These are phyloP conservation scores for Autographa pulchrina DNA, from an alignment of 2,888 invertebrate genomes.

Conservation along the genomic window DNA sequence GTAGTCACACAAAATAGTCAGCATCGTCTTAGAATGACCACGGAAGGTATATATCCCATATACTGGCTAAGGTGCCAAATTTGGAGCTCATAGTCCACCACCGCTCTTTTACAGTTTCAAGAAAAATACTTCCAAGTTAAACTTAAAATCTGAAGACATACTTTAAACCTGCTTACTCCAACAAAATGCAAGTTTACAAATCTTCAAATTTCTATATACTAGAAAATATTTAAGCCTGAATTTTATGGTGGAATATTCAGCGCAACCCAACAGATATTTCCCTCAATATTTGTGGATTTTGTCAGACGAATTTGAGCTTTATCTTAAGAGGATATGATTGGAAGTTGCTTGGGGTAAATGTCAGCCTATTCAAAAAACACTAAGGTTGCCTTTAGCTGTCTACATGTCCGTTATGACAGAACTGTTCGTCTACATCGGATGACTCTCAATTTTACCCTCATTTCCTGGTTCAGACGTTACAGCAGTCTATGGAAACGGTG, in stretches of 20 bases:
- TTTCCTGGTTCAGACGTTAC: conserved; percentile 62
- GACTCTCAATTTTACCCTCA: conserved; percentile 68
- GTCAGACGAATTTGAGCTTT: conserved; percentile 27
- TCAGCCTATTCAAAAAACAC: conserved; percentile 50
- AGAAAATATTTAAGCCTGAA: conserved; percentile 37
- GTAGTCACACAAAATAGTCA: no score
- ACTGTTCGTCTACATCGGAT: conserved; percentile 56
- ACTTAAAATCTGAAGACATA: background rate
- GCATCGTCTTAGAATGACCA: no score
- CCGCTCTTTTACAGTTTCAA: background rate
- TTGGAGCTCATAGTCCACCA: background rate
- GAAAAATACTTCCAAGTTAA: no score
- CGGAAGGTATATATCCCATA: no score
- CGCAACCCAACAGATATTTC: conserved; percentile 25
- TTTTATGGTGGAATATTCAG: conserved; percentile 43
- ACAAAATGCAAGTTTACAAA: conserved; percentile 24
- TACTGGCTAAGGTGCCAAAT: background rate
- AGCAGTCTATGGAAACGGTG: conserved; percentile 24
- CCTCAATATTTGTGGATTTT: conserved; percentile 14
- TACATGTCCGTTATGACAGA: conserved; percentile 65
- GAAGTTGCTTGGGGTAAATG: conserved; percentile 22
- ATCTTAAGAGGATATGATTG: conserved; percentile 16
- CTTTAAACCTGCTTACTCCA: conserved; percentile 9
- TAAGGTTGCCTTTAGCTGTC: conserved; percentile 61
- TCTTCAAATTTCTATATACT: conserved; percentile 20